Percentiles rank a stretch among this genome's conserved stretches.
Conservation (phyloP, 2,113 vertebrate species). For the Notarius lentiginosus region DNA sequence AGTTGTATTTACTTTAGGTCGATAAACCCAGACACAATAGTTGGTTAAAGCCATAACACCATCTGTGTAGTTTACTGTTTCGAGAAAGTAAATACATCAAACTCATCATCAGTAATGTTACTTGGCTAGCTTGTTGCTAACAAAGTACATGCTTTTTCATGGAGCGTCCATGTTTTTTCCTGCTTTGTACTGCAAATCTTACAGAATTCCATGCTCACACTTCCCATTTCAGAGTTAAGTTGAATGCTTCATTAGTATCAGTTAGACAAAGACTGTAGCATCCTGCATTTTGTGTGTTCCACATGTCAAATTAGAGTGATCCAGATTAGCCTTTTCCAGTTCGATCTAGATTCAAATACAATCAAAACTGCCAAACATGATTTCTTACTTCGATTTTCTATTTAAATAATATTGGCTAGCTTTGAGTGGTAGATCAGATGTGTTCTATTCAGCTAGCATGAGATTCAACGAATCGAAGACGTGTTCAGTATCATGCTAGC, state of each 20-base stretch:
- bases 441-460: too few species aligned
- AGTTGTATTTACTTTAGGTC: neutral
- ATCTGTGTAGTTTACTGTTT: neutral
- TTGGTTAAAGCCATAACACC: neutral
- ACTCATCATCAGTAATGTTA: neutral
- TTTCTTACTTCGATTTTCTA: neutral
- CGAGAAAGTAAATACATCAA: neutral
- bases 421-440: too few species aligned
- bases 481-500: too few species aligned
- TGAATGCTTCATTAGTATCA: neutral
- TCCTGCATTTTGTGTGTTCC: neutral
- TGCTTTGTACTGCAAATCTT: neutral
- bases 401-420: too few species aligned
- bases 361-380: neutral
- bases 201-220: neutral
- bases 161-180: too few species aligned
- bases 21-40: neutral
- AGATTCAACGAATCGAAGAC: too few species aligned
- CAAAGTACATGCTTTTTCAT: too few species aligned
- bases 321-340: neutral
- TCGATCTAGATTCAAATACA: neutral
- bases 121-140: too few species aligned
- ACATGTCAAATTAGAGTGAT: neutral
- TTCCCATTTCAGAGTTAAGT: neutral
- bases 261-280: neutral